Conservation (phyloP, 2,797 vertebrate species). For the Halcyon leucocephala region DNA sequence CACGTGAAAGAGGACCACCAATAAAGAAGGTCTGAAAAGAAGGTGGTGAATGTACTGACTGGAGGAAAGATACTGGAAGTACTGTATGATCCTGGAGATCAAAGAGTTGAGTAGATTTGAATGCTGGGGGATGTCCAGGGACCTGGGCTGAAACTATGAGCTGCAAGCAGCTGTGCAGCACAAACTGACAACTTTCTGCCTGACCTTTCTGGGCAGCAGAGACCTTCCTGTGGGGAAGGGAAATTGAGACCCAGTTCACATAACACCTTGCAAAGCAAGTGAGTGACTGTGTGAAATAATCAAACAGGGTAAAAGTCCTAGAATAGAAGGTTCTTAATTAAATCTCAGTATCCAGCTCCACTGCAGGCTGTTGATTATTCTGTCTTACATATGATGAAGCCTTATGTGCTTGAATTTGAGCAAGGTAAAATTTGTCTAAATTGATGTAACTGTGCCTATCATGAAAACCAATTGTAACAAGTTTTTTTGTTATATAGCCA, state of each 20-base stretch:
- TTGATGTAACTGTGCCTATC: neutral
- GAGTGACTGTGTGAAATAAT: neutral
- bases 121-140: neutral
- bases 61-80: neutral
- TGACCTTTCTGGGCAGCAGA: neutral
- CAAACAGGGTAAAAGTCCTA: neutral
- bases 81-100: neutral
- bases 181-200: neutral
- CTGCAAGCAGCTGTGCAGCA: neutral
- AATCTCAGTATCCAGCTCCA: neutral
- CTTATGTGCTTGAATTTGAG: neutral
- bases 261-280: neutral
- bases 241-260: neutral
- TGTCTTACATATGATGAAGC: neutral
- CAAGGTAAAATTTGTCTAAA: neutral
- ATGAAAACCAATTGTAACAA: neutral
- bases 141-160: neutral
- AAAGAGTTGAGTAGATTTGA: neutral
- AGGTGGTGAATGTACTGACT: neutral
- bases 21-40: neutral
- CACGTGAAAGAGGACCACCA: neutral
- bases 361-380: neutral
- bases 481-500: neutral
- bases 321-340: neutral
- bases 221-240: neutral